phyloP scores from a whole-genome alignment of 2,888 invertebrate genomes.

The Cheiracanthium punctorium region DNA sequence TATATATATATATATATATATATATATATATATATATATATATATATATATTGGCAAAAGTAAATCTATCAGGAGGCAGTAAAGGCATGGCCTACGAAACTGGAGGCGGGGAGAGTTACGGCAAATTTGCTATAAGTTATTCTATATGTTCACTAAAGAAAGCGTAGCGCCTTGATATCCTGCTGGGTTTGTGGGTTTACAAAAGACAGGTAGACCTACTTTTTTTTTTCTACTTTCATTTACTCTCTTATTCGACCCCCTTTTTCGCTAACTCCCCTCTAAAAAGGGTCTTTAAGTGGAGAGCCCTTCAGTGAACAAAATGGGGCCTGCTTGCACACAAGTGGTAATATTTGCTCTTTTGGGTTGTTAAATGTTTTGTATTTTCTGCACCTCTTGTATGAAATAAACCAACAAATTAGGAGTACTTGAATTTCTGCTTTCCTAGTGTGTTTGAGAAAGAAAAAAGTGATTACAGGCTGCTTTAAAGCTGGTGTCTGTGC shows the following conservation, averaged over 20 bases:
- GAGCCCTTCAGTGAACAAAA: not conserved
- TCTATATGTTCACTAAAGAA: conserved; percentile 22
- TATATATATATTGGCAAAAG: too few relatives aligned
- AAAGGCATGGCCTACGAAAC: conserved; percentile 35
- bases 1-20: too few relatives aligned
- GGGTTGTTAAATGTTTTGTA: conserved; percentile 22
- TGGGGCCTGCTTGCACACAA: conserved; percentile 3
- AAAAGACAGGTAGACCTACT: conserved; percentile 45
- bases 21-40: too few relatives aligned
- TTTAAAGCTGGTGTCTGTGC: too few relatives aligned
- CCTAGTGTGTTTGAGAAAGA: too few relatives aligned
- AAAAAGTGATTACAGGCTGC: too few relatives aligned
- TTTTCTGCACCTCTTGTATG: not conserved
- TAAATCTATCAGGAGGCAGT: too few relatives aligned
- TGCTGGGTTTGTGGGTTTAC: conserved; percentile 57
- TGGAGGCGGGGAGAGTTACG: conserved; percentile 34
- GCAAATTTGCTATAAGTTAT: conserved; percentile 48
- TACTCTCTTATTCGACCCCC: conserved; percentile 11
- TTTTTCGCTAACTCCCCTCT: not conserved
- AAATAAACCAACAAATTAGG: not conserved
- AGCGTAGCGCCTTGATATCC: conserved; percentile 47
- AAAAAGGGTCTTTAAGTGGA: not conserved
- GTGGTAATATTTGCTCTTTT: conserved; percentile 42
- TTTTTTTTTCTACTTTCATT: conserved; percentile 2
- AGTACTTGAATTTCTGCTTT: not conserved